These are phyloP conservation scores for Natator depressus DNA, from an alignment of 2,113 vertebrate genomes.

Conservation along the genomic window DNA sequence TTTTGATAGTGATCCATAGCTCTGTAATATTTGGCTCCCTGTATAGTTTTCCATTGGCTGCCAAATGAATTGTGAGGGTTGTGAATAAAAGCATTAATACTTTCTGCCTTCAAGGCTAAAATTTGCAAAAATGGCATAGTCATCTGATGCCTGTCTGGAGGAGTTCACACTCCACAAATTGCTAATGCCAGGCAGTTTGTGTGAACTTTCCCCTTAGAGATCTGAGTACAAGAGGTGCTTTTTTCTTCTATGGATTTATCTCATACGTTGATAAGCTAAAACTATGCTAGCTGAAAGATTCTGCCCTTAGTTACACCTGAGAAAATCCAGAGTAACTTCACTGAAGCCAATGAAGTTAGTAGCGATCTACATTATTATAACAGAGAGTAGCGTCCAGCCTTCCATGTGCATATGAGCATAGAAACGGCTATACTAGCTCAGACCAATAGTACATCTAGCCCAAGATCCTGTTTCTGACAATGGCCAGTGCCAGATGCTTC, in stretches of 20 bases:
- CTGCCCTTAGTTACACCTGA: background rate
- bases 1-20: background rate
- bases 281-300: background rate
- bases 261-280: background rate
- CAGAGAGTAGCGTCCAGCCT: background rate
- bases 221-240: background rate
- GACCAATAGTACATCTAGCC: background rate
- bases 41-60: background rate
- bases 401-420: background rate
- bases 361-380: background rate
- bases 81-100: background rate
- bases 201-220: background rate
- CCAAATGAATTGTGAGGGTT: background rate
- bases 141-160: background rate
- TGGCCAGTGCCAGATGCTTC: background rate
- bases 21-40: background rate
- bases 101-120: background rate
- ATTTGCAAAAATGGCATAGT: background rate
- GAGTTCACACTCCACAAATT: fast-evolving
- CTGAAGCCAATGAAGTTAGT: background rate
- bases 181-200: background rate
- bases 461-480: background rate
- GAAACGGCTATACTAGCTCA: background rate
- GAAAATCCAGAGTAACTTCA: background rate
- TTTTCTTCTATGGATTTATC: background rate